Evolutionary conservation across 2,888 invertebrate genomes (phyloP).

Genomic region (Drosophila ezoana): DNA sequence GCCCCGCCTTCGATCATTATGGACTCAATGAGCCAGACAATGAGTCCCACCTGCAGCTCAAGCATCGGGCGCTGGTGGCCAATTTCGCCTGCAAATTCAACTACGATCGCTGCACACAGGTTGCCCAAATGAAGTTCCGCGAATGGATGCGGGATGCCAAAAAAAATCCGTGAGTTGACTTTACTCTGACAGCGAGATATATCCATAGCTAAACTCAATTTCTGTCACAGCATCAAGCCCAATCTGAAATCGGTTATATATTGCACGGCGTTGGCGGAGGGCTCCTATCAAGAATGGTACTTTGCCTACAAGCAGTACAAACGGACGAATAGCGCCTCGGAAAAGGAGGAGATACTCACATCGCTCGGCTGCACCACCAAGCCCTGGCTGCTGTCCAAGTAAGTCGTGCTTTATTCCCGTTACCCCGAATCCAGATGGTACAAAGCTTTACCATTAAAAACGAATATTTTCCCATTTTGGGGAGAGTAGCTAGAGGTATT

Average conservation of each 20-base stretch:
- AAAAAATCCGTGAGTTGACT: constrained; percentile 85
- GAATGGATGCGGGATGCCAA: constrained; percentile 86
- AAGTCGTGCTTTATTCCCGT: constrained; percentile 43
- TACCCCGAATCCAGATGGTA: too few relatives aligned
- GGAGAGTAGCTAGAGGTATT: too few relatives aligned
- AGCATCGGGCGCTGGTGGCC: constrained; percentile 86
- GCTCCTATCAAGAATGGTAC: constrained; percentile 89
- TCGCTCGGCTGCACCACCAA: constrained; percentile 86
- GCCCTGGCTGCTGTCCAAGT: constrained; percentile 87
- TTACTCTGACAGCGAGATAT: background rate
- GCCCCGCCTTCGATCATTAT: constrained; percentile 84
- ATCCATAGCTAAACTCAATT: background rate
- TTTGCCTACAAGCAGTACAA: constrained; percentile 87
- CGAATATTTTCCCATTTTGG: too few relatives aligned
- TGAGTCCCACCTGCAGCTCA: constrained; percentile 86
- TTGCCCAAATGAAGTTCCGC: constrained; percentile 85
- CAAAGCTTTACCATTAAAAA: too few relatives aligned
- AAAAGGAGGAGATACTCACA: constrained; percentile 87
- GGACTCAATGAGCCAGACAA: constrained; percentile 85
- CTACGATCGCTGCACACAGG: constrained; percentile 86
- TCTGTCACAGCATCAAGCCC: constrained; percentile 86
- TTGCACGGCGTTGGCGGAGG: constrained; percentile 88
- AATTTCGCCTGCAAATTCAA: constrained; percentile 86
- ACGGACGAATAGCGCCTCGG: constrained; percentile 86
- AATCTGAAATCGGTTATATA: constrained; percentile 88